phyloP scores from a whole-genome alignment of 2,113 vertebrate genomes.

The Neodontobutis hainanensis region DNA sequence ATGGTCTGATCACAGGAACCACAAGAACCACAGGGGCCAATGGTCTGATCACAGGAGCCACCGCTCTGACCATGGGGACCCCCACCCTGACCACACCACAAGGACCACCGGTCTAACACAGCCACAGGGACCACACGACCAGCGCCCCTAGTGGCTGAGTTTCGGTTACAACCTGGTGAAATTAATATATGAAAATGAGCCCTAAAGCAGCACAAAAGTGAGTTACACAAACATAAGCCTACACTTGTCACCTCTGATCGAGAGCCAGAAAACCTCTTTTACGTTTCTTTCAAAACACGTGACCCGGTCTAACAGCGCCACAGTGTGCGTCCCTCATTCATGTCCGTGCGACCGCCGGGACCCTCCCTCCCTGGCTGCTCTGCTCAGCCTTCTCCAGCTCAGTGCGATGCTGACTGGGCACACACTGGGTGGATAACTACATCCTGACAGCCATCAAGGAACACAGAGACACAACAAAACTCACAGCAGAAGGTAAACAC shows the following conservation, averaged over 20 bases:
- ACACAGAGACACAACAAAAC: not conserved
- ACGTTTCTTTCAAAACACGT: not conserved
- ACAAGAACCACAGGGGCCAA: no score
- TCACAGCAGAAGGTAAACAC: conserved; percentile 35
- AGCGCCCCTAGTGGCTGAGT: not conserved
- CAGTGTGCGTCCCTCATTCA: not conserved
- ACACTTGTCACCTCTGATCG: conserved; percentile 35
- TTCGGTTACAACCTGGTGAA: not conserved
- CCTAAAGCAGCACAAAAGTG: conserved; percentile 7
- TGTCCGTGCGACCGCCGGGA: not conserved
- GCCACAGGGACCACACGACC: no score
- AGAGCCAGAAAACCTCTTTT: conserved; percentile 41
- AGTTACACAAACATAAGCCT: conserved; percentile 38
- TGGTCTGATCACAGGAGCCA: no score
- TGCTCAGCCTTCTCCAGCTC: not conserved
- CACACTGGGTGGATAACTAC: conserved; percentile 30
- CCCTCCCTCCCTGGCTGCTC: not conserved
- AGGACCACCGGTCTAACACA: no score
- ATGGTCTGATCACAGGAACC: no score
- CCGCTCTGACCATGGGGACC: no score
- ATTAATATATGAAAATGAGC: conserved; percentile 4
- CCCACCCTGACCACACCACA: no score
- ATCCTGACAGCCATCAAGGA: conserved; percentile 26
- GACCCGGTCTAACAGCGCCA: not conserved
- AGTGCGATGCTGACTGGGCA: conserved; percentile 41